Conservation (phyloP, 2,113 vertebrate species). For the Rhinolophus sinicus region DNA sequence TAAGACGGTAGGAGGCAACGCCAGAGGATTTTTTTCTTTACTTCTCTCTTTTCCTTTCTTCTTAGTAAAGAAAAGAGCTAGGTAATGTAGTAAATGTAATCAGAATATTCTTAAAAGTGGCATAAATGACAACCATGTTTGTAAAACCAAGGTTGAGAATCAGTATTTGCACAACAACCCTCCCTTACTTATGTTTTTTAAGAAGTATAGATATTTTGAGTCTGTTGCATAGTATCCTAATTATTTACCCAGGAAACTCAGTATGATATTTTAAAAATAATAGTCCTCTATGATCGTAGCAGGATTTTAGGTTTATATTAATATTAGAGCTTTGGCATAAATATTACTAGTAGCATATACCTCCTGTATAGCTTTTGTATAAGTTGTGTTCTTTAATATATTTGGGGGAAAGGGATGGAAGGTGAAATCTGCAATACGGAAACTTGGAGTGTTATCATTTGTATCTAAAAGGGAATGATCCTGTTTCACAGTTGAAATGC, state of each 20-base stretch:
- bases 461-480: slow-evolving; percentile 82
- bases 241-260: slow-evolving; percentile 49
- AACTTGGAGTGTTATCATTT: slow-evolving; percentile 81
- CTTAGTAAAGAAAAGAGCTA: not conserved
- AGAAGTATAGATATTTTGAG: slow-evolving; percentile 78
- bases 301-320: slow-evolving; percentile 80
- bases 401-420: slow-evolving; percentile 65
- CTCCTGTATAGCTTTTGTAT: slow-evolving; percentile 76
- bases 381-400: slow-evolving; percentile 77
- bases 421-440: slow-evolving; percentile 81
- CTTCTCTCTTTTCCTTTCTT: not conserved
- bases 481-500: slow-evolving; percentile 71
- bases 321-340: slow-evolving; percentile 81
- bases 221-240: slow-evolving; percentile 78
- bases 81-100: not conserved
- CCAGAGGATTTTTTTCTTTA: not conserved
- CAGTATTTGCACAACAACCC: not conserved
- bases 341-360: slow-evolving; percentile 74
- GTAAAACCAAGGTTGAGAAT: not conserved
- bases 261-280: slow-evolving; percentile 73
- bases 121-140: not conserved
- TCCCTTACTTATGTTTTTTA: not conserved
- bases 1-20: not conserved
- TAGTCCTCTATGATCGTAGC: slow-evolving; percentile 75
- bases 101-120: slow-evolving; percentile 3